Evolutionary conservation across 2,113 vertebrate species (phyloP), one percentile per base, ranked within the genome.

Genomic region (Puma concolor): DNA sequence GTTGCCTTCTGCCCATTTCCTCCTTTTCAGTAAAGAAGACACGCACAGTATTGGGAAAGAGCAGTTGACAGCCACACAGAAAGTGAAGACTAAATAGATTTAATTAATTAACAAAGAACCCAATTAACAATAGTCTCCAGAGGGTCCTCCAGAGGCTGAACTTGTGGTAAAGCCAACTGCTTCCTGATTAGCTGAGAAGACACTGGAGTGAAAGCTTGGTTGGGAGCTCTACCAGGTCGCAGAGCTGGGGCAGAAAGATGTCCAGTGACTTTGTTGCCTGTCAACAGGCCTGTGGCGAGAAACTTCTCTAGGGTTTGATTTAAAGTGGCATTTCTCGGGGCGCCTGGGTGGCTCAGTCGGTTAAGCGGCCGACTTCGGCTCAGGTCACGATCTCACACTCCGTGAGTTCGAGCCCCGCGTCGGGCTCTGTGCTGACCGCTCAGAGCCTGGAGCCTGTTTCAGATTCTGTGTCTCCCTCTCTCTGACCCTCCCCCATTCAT

Each of bases 71-170:
- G 50, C 31, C 66, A 74, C 4, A 1, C 9, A 41, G 11, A 82
- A 86, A 95, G 54, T 57, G 25, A 93, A 83, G 38, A 76, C 71
- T n/a, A 74, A 52, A 31, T 44, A 87, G 21, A 95, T 38, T 79
- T 44, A 69, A 82, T 71, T 91, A 36, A 71, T 44, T n/a, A 95
- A 76, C 71, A 91, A 91, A 86, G 60, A 94, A 88, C 38, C 25
- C 81, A 95, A 63, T n/a, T 79, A 92, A 72, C 57, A 36, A 52
- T 0, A 94, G 38, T 60, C 4, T 23, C 36, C 29, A 25, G 72
- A 93, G n/a, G 50, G 31, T 71, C 33, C 69, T 41, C 36, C 38
- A n/a, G 87, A 92, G 41, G 41, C 71, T 76, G 60, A 77, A 63
- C 31, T 54, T 85, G 44, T 64, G 11, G 31, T 27, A 29, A 93